phyloP scores from a whole-genome alignment of 2,113 vertebrate species.

The Coptodon bakossiorum region DNA sequence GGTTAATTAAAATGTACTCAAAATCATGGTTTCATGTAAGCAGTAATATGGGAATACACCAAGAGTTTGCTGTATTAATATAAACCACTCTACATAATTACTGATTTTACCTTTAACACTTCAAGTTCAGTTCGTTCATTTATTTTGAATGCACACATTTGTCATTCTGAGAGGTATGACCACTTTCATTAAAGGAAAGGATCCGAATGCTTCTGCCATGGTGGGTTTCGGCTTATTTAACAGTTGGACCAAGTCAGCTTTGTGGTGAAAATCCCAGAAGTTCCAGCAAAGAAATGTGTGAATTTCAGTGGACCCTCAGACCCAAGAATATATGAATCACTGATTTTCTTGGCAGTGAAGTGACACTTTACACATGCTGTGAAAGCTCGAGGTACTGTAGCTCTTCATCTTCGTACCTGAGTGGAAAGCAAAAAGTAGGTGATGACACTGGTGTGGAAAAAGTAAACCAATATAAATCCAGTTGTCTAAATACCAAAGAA shows the following conservation, averaged over 20 bases:
- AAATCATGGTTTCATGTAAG: not conserved
- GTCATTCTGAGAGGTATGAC: not conserved
- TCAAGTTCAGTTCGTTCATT: not conserved
- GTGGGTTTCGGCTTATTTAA: not conserved
- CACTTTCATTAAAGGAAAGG: not conserved
- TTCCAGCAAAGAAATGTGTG: constrained; percentile 2
- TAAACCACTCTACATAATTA: not conserved
- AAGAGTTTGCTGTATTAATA: not conserved
- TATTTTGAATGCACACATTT: not conserved
- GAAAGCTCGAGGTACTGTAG: not conserved
- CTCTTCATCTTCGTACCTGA: not conserved
- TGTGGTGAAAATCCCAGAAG: not conserved
- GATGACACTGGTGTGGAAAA: constrained; percentile 6
- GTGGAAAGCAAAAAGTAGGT: not conserved
- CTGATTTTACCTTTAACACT: not conserved
- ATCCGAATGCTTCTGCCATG: not conserved
- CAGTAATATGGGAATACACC: not conserved
- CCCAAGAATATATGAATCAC: not conserved
- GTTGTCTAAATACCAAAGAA: constrained; percentile 15
- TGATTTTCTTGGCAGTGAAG: constrained; percentile 11
- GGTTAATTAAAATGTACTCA: not conserved
- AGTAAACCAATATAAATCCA: not conserved
- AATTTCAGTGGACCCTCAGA: not conserved
- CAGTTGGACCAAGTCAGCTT: not conserved
- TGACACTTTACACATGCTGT: not conserved